Evolutionary conservation across 2,888 invertebrate species (phyloP).

Genomic region (Tachina lurida): DNA sequence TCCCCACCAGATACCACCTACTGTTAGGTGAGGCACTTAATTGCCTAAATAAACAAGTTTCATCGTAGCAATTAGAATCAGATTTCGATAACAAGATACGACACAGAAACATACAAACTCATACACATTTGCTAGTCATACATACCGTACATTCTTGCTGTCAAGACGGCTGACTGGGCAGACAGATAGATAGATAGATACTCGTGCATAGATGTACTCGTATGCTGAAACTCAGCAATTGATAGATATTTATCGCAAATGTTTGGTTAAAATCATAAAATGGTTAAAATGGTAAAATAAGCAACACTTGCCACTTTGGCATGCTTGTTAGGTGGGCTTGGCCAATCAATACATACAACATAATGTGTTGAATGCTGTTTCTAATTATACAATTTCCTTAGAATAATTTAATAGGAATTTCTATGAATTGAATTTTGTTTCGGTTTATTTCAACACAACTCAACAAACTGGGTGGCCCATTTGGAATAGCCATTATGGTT

Average conservation of each 20-base stretch:
- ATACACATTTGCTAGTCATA: background rate
- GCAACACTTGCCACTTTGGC: slow-evolving; percentile 71
- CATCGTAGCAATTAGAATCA: slow-evolving; percentile 67
- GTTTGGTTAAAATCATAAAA: slow-evolving; percentile 62
- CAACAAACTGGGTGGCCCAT: slow-evolving; percentile 67
- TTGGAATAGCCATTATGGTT: slow-evolving; percentile 46
- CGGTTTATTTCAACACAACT: slow-evolving; percentile 24
- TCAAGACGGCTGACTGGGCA: background rate
- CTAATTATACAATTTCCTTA: slow-evolving; percentile 21
- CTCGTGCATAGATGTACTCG: background rate
- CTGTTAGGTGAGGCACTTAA: slow-evolving; percentile 59
- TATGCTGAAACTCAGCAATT: slow-evolving; percentile 19
- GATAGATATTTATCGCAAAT: slow-evolving; percentile 68
- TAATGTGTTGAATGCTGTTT: slow-evolving; percentile 49
- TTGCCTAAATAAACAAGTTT: slow-evolving; percentile 61
- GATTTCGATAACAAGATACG: slow-evolving; percentile 62
- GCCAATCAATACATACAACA: slow-evolving; percentile 26
- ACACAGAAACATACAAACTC: background rate
- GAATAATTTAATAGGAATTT: slow-evolving; percentile 50
- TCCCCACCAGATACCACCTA: slow-evolving; percentile 52
- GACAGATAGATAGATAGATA: too few species aligned
- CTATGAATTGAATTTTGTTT: slow-evolving; percentile 58
- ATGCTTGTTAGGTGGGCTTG: slow-evolving; percentile 70
- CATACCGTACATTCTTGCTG: background rate
- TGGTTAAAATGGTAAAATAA: slow-evolving; percentile 53